Base-by-base conservation (phyloP, 2,797 vertebrate genomes). In the Delichon dasypus region DNA sequence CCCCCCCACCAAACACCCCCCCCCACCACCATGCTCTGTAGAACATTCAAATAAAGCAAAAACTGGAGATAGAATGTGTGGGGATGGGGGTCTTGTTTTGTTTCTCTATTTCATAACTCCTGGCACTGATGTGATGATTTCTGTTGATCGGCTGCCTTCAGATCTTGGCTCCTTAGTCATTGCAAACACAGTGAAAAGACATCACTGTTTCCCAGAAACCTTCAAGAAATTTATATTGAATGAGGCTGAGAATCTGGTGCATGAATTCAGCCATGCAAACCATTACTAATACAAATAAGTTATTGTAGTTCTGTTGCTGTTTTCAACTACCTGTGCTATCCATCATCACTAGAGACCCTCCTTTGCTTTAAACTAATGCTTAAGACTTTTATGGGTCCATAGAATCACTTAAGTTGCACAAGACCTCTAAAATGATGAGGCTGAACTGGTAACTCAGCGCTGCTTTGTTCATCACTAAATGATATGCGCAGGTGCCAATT, bases 321-420 rank as follows among this genome's bases (percentile, higher is more conserved):
- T 91, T 61, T 96, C 92, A 96, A 71, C 89, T 95, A 93, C 67
- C 55, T 78, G 64, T 42, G 29, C 32, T 91, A 91, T 88, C 60
- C 77, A 93, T 65, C 84, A 86, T 88, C 77, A 93, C 55, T 78
- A 47, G 30, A 91, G 75, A 75, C 54, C 47, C 21, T 89, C 30
- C 42, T 67, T 42, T 85, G 71, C 57, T 85, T 78, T 79, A 79
- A 91, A 89, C 15, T 55, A 79, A 62, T 27, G 29, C n/a, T 30
- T 67, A n/a, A 83, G 64, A 89, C 58, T 51, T 68, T 55, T 45
- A 55, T 32, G 18, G 10, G 67, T 16, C 10, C 13, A 9, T 3
- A n/a, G 47, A 51, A 85, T n/a, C 13, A n/a, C 11, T 67, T 16
- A 44, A 18, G 27, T 44, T 51, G 45, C 23, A n/a, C 32, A 25